A percentile compares a stretch with the other conserved stretches of the same genome.
Evolutionary conservation across 2,888 invertebrate species (phyloP).

Genomic region (Tipula vernalis): DNA sequence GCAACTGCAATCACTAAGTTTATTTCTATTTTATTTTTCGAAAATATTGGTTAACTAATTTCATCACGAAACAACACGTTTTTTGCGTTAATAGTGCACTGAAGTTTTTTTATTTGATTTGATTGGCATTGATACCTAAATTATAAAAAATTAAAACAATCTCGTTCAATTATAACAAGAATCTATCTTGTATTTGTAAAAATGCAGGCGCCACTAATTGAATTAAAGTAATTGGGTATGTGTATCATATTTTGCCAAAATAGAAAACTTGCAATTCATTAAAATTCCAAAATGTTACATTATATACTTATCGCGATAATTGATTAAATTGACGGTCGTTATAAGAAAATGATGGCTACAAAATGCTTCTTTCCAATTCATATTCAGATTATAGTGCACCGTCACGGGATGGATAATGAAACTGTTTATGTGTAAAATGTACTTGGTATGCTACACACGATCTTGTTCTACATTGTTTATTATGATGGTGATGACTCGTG

Average conservation of each 20-base stretch:
- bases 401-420: neutral
- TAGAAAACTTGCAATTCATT: neutral
- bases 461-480: neutral
- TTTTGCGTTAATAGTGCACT: neutral
- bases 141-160: neutral
- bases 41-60: neutral
- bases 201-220: neutral
- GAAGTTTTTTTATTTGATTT: neutral
- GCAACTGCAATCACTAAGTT: neutral
- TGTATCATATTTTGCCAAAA: neutral
- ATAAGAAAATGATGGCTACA: neutral
- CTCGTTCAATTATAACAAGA: neutral
- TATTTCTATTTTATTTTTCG: neutral
- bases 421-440: neutral
- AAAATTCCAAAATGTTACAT: neutral
- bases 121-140: neutral
- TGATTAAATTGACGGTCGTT: neutral
- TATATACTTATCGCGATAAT: neutral
- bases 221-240: neutral
- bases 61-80: neutral
- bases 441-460: neutral
- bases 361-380: neutral
- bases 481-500: neutral
- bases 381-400: neutral
- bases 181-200: neutral